Base-by-base conservation (phyloP, 2,113 vertebrate species). In the Sorex fumeus region DNA sequence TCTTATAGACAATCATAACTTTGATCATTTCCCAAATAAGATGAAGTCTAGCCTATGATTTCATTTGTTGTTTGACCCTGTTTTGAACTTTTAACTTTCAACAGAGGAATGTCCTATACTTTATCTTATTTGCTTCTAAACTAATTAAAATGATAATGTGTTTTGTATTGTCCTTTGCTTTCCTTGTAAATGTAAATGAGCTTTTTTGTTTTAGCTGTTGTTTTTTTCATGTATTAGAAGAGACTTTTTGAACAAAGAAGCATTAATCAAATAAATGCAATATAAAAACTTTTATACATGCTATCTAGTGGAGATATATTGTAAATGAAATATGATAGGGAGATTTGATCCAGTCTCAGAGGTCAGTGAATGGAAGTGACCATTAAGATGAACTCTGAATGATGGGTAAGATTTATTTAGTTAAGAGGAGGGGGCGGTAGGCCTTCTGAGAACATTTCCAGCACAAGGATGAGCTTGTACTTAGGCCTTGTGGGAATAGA, bases 101-200 rank as follows among this genome's bases (percentile, higher is more conserved):
- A 69, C 34, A 67, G 72, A 79, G 53, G 18, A 62, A 28, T 85
- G 16, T 21, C 36, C 25, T 89, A 36, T 1, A 69, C 18, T 74
- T 93, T 77, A 87, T 86, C 79, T 71, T 77, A 23, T 86, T 95
- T 93, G 12, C 77, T 93, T 93, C 3, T 76, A 81, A 79, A 76
- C 21, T 34, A 36, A 71, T 84, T 94, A 74, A 92, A 91, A 93
- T 96, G 72, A 86, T 57, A 84, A 69, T 66, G 30, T 71, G 12
- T 34, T 47, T 89, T 36, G 87, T 36, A 94, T 71, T 91, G 45
- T 75, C 25, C 25, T 88, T 91, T 79, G 53, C 62, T 88, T 92
- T 86, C 45, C 62, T 89, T 94, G 30, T 91, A 91, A 88, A 62
- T 82, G 40, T 84, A 77, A 93, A n/a, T 91, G 8, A 89, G 25